A percentile compares a stretch with the other conserved stretches of the same genome.
Evolutionary conservation across 2,113 vertebrate genomes (phyloP).

Genomic region (Dryoscopus gambensis): DNA sequence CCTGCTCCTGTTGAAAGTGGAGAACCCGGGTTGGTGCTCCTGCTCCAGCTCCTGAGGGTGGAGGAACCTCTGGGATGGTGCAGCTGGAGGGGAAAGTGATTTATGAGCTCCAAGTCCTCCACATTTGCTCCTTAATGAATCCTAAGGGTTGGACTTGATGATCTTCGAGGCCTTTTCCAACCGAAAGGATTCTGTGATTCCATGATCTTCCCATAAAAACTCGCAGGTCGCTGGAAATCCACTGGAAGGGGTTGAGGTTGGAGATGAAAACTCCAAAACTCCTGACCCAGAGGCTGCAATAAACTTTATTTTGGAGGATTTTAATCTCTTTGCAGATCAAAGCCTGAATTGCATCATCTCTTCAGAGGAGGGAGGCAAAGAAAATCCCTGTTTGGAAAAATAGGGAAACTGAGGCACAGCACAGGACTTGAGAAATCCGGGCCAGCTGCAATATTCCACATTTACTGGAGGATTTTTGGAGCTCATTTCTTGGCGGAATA

Average conservation of each 20-base stretch:
- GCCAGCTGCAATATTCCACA: not conserved
- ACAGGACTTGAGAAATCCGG: not conserved
- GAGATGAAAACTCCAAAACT: not conserved
- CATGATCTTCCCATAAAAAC: not conserved
- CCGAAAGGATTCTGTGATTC: not conserved
- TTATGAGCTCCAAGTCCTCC: not conserved
- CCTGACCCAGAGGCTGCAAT: not conserved
- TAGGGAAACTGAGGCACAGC: not conserved
- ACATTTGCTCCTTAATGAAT: too few relatives aligned
- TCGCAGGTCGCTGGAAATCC: rapidly evolving
- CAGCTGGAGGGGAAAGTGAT: not conserved
- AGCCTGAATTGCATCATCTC: not conserved
- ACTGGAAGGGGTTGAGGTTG: not conserved
- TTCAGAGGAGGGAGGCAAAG: not conserved
- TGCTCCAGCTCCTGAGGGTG: not conserved
- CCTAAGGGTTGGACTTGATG: not conserved
- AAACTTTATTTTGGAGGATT: not conserved
- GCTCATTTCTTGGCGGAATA: not conserved
- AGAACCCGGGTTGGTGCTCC: not conserved
- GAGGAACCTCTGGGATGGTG: not conserved
- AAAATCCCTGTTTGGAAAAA: not conserved
- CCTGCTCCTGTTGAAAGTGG: not conserved
- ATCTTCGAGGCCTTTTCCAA: rapidly evolving
- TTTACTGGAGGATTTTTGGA: not conserved
- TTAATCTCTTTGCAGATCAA: not conserved